A percentile compares a stretch with the other conserved stretches of the same genome.
Evolutionary conservation across 1,140 invertebrate genomes (phyloP).

Genomic region (Cyrtorhinus lividipennis): DNA sequence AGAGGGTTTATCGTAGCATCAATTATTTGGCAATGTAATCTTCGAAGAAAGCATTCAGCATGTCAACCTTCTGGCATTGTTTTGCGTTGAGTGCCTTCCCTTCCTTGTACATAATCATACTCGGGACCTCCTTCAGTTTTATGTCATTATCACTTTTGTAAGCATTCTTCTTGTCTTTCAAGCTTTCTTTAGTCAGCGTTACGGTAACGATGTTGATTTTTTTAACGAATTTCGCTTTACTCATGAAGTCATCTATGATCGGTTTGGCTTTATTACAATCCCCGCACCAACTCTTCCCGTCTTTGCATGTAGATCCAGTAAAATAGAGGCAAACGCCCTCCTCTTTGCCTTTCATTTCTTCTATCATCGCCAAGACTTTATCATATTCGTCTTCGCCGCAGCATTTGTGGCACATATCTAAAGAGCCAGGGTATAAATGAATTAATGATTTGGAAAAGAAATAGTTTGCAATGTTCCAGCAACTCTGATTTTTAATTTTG

Average conservation of each 20-base stretch:
- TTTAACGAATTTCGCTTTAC: background rate
- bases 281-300: background rate
- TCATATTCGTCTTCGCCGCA: background rate
- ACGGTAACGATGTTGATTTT: background rate
- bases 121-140: background rate
- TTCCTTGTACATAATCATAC: background rate
- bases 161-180: background rate
- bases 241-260: background rate
- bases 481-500: too few species aligned
- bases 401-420: too few species aligned
- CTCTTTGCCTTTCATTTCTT: background rate
- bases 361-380: background rate
- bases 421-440: too few species aligned
- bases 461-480: too few species aligned
- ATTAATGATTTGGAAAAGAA: too few species aligned
- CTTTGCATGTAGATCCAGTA: background rate
- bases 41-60: background rate
- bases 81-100: background rate
- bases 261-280: background rate
- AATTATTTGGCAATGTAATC: too few species aligned
- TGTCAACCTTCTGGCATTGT: background rate
- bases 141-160: background rate
- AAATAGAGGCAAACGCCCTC: background rate
- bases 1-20: too few species aligned
- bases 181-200: background rate